phyloP scores from a whole-genome alignment of 23 tunicate species.

The Botrylloides violaceus region DNA sequence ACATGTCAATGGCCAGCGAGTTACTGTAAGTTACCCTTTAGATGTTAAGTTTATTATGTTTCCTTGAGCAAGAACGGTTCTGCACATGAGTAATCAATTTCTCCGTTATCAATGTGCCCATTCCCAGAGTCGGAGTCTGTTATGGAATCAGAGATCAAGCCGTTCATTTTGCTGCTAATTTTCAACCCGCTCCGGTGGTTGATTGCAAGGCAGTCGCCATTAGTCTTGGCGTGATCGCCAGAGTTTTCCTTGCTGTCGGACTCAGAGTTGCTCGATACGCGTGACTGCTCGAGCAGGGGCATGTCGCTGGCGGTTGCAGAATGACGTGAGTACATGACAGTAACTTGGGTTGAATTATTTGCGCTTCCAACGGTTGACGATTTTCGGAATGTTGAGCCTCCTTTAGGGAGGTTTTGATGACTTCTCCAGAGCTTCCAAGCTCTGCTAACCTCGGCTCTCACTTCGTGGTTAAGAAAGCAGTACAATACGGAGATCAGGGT shows the following conservation, averaged over 20 bases:
- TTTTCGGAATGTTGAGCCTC: slow-evolving; percentile 40
- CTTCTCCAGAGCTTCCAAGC: slow-evolving; percentile 50
- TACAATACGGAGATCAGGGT: slow-evolving; percentile 58
- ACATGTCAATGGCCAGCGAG: too few relatives aligned
- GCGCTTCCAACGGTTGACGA: slow-evolving; percentile 37
- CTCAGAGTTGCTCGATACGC: neutral
- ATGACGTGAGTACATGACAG: slow-evolving; percentile 11
- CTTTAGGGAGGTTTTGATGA: slow-evolving; percentile 45
- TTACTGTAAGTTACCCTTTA: too few relatives aligned
- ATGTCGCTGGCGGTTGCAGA: slow-evolving; percentile 7
- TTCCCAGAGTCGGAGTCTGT: too few relatives aligned
- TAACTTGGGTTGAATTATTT: slow-evolving; percentile 12
- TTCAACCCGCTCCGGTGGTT: neutral
- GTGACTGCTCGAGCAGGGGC: neutral
- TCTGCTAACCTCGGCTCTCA: slow-evolving; percentile 52
- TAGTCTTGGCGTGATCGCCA: neutral
- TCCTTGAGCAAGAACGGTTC: too few relatives aligned
- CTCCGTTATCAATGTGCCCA: too few relatives aligned
- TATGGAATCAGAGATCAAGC: neutral
- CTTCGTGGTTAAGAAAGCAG: slow-evolving; percentile 87
- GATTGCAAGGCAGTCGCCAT: neutral
- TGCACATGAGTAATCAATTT: too few relatives aligned
- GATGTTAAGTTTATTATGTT: too few relatives aligned
- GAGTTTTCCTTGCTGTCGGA: neutral
- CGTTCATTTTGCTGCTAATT: neutral